Evolutionary conservation across 64 coral and sea anemone genomes (phyloP), one percentile per base, ranked within the genome.

Genomic region (Montipora sp.): DNA sequence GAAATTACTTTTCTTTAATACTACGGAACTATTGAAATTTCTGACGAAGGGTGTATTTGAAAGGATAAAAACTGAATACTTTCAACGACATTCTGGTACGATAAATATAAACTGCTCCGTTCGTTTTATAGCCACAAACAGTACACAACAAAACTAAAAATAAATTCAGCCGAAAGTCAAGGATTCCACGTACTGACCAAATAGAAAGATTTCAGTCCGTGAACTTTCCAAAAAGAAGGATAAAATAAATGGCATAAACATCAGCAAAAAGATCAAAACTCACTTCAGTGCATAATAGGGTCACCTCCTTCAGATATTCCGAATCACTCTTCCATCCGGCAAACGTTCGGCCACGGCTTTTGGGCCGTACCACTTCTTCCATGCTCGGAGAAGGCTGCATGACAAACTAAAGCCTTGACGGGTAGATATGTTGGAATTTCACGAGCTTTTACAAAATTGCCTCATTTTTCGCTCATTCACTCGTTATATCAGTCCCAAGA

Each of bases 291-390:
- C 82, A 85, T 21, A 71, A 51, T 45, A 85, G 71, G 8, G 65
- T 71, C 10, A 70, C 15, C 44, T 71, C 82, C 18, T n/a, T 46
- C 14, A 85, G 18, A 46, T 85, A 85, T 10, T 85, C 63, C 47
- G 46, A 49, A 71, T 85, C 82, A n/a, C 82, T 85, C 68, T 71
- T 70, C 82, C 82, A 85, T 3, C 82, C 82, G 19, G 12, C 82
- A 44, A 70, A 65, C 44, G 19, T 44, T 16, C 82, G 82, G 47
- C 65, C 59, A 12, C 59, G 59, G 13, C 59, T 63, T 63, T 63
- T 63, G 3, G 59, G 59, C 14, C 59, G 59, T 3, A 16, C 10
- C 9, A 14, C 9, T 8, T 63, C 59, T 8, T 63, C 59, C 59
- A 63, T 16, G 3, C 0, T 63, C 10, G 59, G 13, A 8, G 13